phyloP scores from a whole-genome alignment of 2,888 invertebrate genomes.

The Schizaphis graminum region DNA sequence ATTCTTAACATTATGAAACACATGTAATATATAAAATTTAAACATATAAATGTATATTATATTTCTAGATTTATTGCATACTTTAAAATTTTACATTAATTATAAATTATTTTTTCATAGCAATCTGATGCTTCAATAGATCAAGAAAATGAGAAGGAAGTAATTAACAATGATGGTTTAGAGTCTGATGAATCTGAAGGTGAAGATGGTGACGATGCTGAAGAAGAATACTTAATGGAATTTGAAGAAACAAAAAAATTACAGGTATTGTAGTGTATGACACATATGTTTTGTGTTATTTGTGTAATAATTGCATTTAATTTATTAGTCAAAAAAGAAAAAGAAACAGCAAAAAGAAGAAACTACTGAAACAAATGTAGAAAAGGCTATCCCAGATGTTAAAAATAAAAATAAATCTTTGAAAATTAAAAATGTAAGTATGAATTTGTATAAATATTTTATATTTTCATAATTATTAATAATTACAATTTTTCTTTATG shows the following conservation, averaged over 20 bases:
- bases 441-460: not conserved
- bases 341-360: not conserved
- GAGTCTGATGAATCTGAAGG: constrained; percentile 32
- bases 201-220: constrained; percentile 60
- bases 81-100: not conserved
- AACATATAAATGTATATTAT: not conserved
- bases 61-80: no score
- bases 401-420: constrained; percentile 4
- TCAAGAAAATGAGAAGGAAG: constrained; percentile 13
- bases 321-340: constrained; percentile 55
- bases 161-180: constrained; percentile 16
- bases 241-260: constrained; percentile 61
- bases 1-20: not conserved
- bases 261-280: constrained; percentile 32
- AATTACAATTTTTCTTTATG: not conserved
- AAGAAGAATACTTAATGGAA: constrained; percentile 62
- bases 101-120: not conserved
- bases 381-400: not conserved
- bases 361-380: not conserved
- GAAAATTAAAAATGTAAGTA: constrained; percentile 42
- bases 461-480: not conserved
- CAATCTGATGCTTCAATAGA: constrained; percentile 25
- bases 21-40: not conserved
- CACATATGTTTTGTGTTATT: not conserved
- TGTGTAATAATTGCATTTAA: not conserved